phyloP scores from a whole-genome alignment of 2,888 invertebrate species.

The Allolobophora icterica region DNA sequence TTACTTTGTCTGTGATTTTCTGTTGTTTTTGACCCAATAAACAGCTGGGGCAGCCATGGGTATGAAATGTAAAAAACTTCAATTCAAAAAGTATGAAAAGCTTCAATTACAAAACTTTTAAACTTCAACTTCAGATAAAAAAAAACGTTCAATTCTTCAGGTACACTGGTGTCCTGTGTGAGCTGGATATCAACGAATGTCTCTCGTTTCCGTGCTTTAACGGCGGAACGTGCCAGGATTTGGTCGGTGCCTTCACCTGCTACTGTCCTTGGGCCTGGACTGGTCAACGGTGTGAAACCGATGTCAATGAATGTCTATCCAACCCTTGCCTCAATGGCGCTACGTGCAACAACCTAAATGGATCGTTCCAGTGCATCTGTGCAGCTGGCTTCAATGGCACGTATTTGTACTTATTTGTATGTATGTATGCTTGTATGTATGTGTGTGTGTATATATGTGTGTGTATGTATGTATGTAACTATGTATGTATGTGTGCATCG shows the following conservation, averaged over 20 bases:
- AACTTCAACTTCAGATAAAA: no score
- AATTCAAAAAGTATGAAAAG: no score
- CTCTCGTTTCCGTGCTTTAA: constrained; percentile 43
- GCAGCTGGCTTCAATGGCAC: constrained; percentile 40
- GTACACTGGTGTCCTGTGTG: constrained; percentile 42
- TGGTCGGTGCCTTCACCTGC: constrained; percentile 70
- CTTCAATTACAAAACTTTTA: no score
- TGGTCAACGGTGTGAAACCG: constrained; percentile 71
- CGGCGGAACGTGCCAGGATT: constrained; percentile 74
- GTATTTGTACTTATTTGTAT: not conserved
- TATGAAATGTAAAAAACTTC: no score
- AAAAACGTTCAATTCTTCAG: constrained; percentile 1
- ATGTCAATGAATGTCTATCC: constrained; percentile 83
- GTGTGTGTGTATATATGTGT: constrained; percentile 28
- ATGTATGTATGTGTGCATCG: no score
- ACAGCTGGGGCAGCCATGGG: no score
- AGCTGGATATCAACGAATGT: constrained; percentile 64
- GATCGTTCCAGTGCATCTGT: constrained; percentile 41
- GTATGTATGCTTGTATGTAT: constrained; percentile 15
- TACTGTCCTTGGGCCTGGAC: constrained; percentile 54
- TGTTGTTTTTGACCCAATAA: no score
- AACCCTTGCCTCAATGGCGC: constrained; percentile 81
- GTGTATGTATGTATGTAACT: constrained; percentile 29
- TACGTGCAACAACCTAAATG: constrained; percentile 37
- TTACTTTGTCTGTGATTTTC: no score